Percentiles rank a stretch among this genome's conserved stretches.
Evolutionary conservation across 2,113 vertebrate genomes (phyloP).

Genomic region (Colinus virginianus): DNA sequence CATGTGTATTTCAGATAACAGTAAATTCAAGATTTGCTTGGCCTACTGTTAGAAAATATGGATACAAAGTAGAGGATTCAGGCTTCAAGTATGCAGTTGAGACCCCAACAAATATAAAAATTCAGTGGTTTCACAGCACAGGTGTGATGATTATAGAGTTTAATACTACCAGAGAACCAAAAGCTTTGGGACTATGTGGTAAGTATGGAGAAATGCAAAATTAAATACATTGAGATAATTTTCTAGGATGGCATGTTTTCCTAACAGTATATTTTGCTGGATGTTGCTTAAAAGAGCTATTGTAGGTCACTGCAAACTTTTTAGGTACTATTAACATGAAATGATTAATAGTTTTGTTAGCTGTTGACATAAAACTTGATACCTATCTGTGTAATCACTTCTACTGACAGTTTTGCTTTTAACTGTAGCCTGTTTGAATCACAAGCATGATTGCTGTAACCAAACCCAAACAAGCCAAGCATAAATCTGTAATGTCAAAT

Average conservation of each 20-base stretch:
- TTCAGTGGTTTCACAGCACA: conserved; percentile 96
- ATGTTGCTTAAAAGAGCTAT: background rate
- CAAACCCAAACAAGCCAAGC: background rate
- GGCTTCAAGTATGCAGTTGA: conserved; percentile 93
- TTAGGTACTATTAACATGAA: background rate
- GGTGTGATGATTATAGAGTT: conserved; percentile 93
- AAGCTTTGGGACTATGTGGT: conserved; percentile 90
- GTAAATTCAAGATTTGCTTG: conserved; percentile 88
- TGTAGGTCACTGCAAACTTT: background rate
- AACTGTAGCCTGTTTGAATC: background rate
- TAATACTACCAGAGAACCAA: conserved; percentile 79
- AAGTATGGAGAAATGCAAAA: conserved; percentile 36
- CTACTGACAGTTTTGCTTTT: background rate
- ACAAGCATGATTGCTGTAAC: background rate
- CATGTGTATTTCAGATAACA: conserved; percentile 79
- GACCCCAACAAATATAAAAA: conserved; percentile 87
- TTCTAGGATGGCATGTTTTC: background rate
- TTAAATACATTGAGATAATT: background rate
- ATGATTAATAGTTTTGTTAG: background rate
- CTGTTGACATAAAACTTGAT: background rate
- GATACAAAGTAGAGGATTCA: conserved; percentile 92
- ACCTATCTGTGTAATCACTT: background rate
- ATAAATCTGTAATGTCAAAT: background rate
- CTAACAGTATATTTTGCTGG: background rate
- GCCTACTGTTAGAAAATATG: conserved; percentile 90